Percentiles rank a stretch among this genome's conserved stretches.
These are phyloP conservation scores for Amazona vittata DNA, from an alignment of 2,113 vertebrate species.

Conservation along the genomic window DNA sequence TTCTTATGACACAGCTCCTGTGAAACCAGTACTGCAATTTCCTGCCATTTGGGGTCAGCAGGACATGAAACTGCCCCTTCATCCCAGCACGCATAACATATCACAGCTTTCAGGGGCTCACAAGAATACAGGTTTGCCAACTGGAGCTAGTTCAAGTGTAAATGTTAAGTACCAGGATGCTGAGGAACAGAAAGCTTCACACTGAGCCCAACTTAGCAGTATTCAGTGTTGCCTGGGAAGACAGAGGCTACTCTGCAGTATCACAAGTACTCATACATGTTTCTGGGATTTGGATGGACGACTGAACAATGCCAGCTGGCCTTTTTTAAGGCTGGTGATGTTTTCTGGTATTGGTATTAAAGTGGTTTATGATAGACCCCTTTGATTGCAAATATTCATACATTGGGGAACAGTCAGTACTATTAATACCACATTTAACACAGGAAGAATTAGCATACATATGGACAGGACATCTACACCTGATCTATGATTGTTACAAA, in stretches of 20 bases:
- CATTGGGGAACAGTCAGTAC: background rate
- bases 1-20: rapidly evolving
- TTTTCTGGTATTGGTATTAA: background rate
- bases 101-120: background rate
- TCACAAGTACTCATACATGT: background rate
- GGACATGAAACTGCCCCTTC: background rate
- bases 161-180: rapidly evolving
- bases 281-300: background rate
- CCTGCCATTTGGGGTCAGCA: background rate
- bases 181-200: background rate
- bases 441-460: background rate
- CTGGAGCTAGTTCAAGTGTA: background rate
- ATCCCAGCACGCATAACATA: background rate
- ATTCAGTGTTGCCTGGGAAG: background rate
- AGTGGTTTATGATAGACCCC: background rate
- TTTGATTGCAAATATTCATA: background rate
- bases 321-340: background rate
- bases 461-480: background rate
- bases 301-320: background rate
- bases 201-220: background rate
- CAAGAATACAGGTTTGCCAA: background rate
- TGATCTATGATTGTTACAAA: background rate
- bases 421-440: background rate
- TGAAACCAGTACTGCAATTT: background rate
- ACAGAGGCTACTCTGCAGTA: background rate